phyloP scores from a whole-genome alignment of 92 coral and sea anemone genomes.

The Phenganax marumi region DNA sequence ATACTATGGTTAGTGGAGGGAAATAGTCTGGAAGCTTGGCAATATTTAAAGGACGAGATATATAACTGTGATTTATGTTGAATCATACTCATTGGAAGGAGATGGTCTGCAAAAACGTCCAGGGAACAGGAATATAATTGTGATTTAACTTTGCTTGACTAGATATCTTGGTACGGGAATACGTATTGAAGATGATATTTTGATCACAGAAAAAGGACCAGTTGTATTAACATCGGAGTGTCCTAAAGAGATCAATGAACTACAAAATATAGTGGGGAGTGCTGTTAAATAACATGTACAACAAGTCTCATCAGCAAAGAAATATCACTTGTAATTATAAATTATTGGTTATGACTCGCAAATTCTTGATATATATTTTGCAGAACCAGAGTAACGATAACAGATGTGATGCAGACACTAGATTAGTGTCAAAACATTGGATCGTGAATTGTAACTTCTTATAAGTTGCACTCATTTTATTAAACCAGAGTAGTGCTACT shows the following conservation, averaged over 20 bases:
- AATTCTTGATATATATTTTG: no score
- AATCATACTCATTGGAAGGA: no score
- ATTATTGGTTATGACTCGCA: background rate
- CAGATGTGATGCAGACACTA: no score
- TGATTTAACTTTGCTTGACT: background rate
- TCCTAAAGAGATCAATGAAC: constrained; percentile 87
- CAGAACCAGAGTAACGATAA: no score
- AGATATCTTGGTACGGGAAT: constrained; percentile 92
- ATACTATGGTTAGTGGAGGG: background rate
- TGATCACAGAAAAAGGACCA: constrained; percentile 75
- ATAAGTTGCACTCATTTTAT: no score
- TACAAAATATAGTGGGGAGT: constrained; percentile 66
- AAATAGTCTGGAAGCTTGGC: background rate
- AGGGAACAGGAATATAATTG: background rate
- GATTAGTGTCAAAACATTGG: no score
- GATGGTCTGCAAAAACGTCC: no score
- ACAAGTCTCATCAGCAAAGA: background rate
- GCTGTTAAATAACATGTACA: constrained; percentile 2
- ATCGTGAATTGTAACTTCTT: no score
- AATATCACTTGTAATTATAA: background rate
- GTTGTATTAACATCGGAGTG: constrained; percentile 77
- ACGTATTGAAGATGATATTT: constrained; percentile 89
- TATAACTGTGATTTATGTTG: no score
- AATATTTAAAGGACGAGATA: background rate
- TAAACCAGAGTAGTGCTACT: no score